Evolutionary conservation across 2,888 invertebrate genomes (phyloP).

Genomic region (Perithous albicinctus): DNA sequence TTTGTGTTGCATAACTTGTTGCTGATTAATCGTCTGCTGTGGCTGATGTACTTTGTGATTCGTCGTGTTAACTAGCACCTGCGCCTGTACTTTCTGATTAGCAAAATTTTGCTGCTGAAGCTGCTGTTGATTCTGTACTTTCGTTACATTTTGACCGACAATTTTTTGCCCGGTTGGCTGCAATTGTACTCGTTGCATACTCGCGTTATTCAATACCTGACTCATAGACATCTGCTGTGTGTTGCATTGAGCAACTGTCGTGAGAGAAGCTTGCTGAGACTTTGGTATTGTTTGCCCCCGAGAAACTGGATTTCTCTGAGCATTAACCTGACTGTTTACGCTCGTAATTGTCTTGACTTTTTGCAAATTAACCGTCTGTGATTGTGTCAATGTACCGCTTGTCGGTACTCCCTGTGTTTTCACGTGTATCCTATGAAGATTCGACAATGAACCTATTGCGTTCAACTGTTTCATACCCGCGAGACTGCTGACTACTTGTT

Average conservation of each 20-base stretch:
- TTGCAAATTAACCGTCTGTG: slow-evolving; percentile 75
- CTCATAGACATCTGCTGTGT: slow-evolving; percentile 73
- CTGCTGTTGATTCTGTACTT: slow-evolving; percentile 52
- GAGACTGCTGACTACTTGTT: slow-evolving; percentile 60
- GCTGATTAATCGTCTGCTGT: slow-evolving; percentile 66
- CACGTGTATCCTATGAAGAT: slow-evolving; percentile 77
- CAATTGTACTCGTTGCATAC: slow-evolving; percentile 74
- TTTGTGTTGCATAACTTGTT: slow-evolving; percentile 72
- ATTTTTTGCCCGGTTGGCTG: slow-evolving; percentile 68
- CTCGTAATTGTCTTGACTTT: slow-evolving; percentile 76
- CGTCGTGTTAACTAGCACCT: slow-evolving; percentile 64
- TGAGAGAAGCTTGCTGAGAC: slow-evolving; percentile 71
- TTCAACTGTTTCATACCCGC: slow-evolving; percentile 73
- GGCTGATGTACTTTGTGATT: slow-evolving; percentile 74
- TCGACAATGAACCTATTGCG: slow-evolving; percentile 70
- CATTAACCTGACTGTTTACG: slow-evolving; percentile 66
- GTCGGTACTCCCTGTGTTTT: slow-evolving; percentile 71
- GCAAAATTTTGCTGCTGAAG: slow-evolving; percentile 68
- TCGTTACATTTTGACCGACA: slow-evolving; percentile 63
- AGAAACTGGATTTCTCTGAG: slow-evolving; percentile 73
- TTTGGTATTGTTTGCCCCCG: slow-evolving; percentile 75
- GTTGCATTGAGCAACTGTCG: slow-evolving; percentile 58
- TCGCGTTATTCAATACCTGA: slow-evolving; percentile 74
- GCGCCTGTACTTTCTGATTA: slow-evolving; percentile 75
- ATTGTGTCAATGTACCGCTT: slow-evolving; percentile 60